Base-by-base conservation (phyloP, 2,888 invertebrate genomes). In the Pseudeuparius sepicola region DNA sequence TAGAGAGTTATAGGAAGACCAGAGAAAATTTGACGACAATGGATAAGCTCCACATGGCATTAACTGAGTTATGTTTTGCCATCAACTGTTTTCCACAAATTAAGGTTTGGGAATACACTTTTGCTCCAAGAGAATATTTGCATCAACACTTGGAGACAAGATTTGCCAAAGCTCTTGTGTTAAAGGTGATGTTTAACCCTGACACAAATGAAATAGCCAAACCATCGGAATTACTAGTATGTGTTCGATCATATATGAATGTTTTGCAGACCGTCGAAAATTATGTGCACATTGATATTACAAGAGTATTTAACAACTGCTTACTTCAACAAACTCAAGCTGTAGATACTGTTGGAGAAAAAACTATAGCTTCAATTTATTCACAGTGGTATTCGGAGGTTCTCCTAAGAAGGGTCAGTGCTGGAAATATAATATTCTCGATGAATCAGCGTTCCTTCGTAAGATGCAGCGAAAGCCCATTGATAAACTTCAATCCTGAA, bases 61-160 rank as follows among this genome's bases (percentile, higher is more conserved):
- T 98, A 34, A 97, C 96, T 2, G 98, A 98, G 64, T 68, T 98
- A 2, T 97, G 96, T 60, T 96, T 76, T 60, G 94, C 96, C 10
- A 89, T 99, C 34, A 96, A 97, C 63, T 94, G 94, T 59, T 89
- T 90, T 57, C 84, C 87, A 3, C 92, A 94, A 11, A 92, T 99
- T 13, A 88, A 88, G 56, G 96, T 98, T 2, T 97, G 96, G 93
- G 96, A 98, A 51, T 97, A 98, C 57, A 93, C 94, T 2, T 98
- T 98, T 66, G 93, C 96, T 0, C 98, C 98, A 0, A 70, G 96
- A 11, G 98, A 98, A 64, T 98, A 97, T 67, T 71, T 98, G 35
- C 85, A 92, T 49, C 94, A 96, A 54, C 94, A 97, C 63, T 68
- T 99, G 46, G 98, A 99, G 63, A 87, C 81, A 34, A 70, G 89